Percentiles rank a stretch among this genome's conserved stretches.
Evolutionary conservation across 2,888 invertebrate genomes (phyloP).

Genomic region (Standfussiana lucernea): DNA sequence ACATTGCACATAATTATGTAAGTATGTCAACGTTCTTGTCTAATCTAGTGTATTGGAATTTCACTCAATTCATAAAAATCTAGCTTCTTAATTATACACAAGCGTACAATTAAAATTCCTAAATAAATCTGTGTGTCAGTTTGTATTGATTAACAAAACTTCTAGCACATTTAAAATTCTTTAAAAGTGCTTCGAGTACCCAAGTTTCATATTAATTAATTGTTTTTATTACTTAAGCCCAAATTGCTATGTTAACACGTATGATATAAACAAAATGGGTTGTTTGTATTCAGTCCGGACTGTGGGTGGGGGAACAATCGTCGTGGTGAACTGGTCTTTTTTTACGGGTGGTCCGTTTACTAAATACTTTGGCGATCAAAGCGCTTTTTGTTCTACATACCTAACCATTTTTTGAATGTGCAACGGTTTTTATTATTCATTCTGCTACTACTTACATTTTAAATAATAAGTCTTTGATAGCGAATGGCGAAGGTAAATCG

Average conservation of each 20-base stretch:
- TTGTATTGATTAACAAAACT: slow-evolving; percentile 26
- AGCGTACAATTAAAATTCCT: slow-evolving; percentile 23
- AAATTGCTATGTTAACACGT: slow-evolving; percentile 52
- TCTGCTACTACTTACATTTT: neutral
- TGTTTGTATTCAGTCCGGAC: slow-evolving; percentile 57
- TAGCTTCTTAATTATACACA: neutral
- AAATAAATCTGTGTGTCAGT: slow-evolving; percentile 23
- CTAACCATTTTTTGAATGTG: slow-evolving; percentile 25
- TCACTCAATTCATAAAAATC: neutral
- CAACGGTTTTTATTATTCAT: slow-evolving; percentile 25
- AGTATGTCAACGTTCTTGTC: neutral
- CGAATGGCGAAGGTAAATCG: neutral
- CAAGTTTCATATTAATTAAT: slow-evolving; percentile 56
- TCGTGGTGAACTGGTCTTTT: slow-evolving; percentile 20
- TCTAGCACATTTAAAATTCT: slow-evolving; percentile 45
- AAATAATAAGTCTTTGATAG: slow-evolving; percentile 14
- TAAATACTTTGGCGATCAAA: slow-evolving; percentile 34
- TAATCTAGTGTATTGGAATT: slow-evolving; percentile 11
- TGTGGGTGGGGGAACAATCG: slow-evolving; percentile 39
- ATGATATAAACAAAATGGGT: slow-evolving; percentile 52
- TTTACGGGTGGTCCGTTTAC: slow-evolving; percentile 48
- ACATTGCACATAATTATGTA: neutral
- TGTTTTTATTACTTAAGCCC: slow-evolving; percentile 55
- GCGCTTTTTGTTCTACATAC: slow-evolving; percentile 43
- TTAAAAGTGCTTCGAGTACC: slow-evolving; percentile 28